phyloP scores from a whole-genome alignment of 2,797 vertebrate species.

The Catostomus latipinnis region DNA sequence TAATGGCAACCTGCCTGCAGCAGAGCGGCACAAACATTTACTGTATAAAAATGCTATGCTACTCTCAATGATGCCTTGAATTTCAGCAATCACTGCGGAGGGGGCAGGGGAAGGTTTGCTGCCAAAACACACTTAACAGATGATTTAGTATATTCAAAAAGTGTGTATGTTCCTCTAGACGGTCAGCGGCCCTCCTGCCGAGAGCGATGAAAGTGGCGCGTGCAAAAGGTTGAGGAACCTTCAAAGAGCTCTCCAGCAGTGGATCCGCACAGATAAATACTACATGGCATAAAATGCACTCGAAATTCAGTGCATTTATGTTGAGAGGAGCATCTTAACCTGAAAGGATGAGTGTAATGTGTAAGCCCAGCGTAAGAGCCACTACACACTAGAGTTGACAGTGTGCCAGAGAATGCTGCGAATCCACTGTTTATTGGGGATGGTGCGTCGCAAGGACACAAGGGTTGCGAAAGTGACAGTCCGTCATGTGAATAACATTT shows the following conservation, averaged over 20 bases:
- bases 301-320: conserved; percentile 47
- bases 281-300: conserved; percentile 56
- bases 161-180: conserved; percentile 51
- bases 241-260: conserved; percentile 55
- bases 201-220: conserved; percentile 53
- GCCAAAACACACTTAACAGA: conserved; percentile 65
- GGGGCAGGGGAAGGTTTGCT: conserved; percentile 36
- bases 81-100: conserved; percentile 52
- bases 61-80: conserved; percentile 61
- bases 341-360: conserved; percentile 37
- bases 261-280: conserved; percentile 55
- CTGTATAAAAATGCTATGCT: conserved; percentile 58
- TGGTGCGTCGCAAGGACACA: no score
- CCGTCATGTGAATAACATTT: no score
- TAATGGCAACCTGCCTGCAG: conserved; percentile 62
- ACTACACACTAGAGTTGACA: no score
- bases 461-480: no score
- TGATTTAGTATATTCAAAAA: conserved; percentile 63
- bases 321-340: conserved; percentile 44
- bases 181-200: conserved; percentile 58
- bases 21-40: conserved; percentile 51
- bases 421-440: no score
- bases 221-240: conserved; percentile 55
- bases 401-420: no score
- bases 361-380: background rate